phyloP scores from a whole-genome alignment of 2,888 invertebrate species.

The Pammene fasciana region DNA sequence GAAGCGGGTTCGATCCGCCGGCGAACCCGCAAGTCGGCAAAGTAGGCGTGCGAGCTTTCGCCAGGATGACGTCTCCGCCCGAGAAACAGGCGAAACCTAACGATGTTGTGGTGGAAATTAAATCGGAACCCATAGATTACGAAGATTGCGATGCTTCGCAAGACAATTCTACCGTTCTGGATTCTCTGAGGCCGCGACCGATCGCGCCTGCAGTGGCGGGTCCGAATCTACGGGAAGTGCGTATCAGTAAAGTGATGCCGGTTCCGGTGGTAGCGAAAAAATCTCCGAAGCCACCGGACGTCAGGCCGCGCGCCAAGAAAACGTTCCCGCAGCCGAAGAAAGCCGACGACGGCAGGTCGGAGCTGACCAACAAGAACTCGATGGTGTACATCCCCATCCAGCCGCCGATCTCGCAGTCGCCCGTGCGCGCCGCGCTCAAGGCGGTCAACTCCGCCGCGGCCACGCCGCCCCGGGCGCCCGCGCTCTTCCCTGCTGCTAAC shows the following conservation, averaged over 20 bases:
- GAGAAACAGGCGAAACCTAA: slow-evolving; percentile 45
- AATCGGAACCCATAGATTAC: slow-evolving; percentile 72
- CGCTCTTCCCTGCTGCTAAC: slow-evolving; percentile 43
- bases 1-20: slow-evolving; percentile 53
- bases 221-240: slow-evolving; percentile 64
- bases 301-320: slow-evolving; percentile 67
- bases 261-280: slow-evolving; percentile 54
- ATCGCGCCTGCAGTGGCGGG: slow-evolving; percentile 50
- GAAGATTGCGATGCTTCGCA: slow-evolving; percentile 68
- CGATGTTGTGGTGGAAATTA: slow-evolving; percentile 69
- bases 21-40: slow-evolving; percentile 57
- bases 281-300: slow-evolving; percentile 53
- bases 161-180: slow-evolving; percentile 73
- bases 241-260: slow-evolving; percentile 68
- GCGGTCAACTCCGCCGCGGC: slow-evolving; percentile 43
- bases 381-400: slow-evolving; percentile 81
- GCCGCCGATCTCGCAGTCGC: slow-evolving; percentile 71
- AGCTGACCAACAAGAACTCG: slow-evolving; percentile 73
- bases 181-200: slow-evolving; percentile 68
- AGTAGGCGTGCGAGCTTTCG: slow-evolving; percentile 75
- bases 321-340: slow-evolving; percentile 73
- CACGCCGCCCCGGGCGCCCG: slow-evolving; percentile 43
- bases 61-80: slow-evolving; percentile 68
- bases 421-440: slow-evolving; percentile 50
- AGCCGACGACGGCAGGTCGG: slow-evolving; percentile 65